Base-by-base conservation (phyloP, 1,140 invertebrate species). In the Drosophila varians region DNA sequence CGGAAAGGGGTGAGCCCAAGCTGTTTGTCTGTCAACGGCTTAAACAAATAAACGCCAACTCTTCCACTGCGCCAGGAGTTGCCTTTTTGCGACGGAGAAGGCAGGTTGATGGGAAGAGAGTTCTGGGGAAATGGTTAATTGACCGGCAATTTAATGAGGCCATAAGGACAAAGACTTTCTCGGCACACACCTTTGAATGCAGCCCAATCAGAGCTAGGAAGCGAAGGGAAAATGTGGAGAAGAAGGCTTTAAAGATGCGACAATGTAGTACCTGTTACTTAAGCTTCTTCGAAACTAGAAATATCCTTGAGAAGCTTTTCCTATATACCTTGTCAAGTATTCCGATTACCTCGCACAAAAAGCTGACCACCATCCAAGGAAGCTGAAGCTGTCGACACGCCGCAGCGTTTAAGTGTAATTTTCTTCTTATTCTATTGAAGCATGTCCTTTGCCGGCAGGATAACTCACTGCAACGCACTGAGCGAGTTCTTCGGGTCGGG, bases 401-500 rank as follows among this genome's bases (percentile, higher is more conserved):
- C 74, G 57, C 82, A 87, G 19, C 82, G 82, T 87, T 87, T 87
- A 87, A 87, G 82, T 87, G 74, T 87, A 87, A 87, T 87, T 87
- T 87, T 87, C 82, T 87, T 72, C 82, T 87, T 87, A 87, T 82
- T 87, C 77, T 68, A 87, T 87, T 87, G 82, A 87, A 87, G 82
- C 82, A 87, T 87, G 82, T 87, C 77, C 82, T 87, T 87, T 76
- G 77, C 54, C 53, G 34, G 38, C 65, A 77, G 82, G 72, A 70
- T 66, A 76, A 66, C 68, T 87, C 82, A 86, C 45, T 70, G 80
- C 82, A 77, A 36, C 21, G 80, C 80, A 87, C 80, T 82, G 72
- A 65, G 66, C 52, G 46, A 60, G 9, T 71, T 34, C 51, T 62
- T 57, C 23, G 56, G 38, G 36, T 55, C 47, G 9, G 38, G 16